Base-by-base conservation (phyloP, 2,888 invertebrate species). In the Neocrepidodera transversa region DNA sequence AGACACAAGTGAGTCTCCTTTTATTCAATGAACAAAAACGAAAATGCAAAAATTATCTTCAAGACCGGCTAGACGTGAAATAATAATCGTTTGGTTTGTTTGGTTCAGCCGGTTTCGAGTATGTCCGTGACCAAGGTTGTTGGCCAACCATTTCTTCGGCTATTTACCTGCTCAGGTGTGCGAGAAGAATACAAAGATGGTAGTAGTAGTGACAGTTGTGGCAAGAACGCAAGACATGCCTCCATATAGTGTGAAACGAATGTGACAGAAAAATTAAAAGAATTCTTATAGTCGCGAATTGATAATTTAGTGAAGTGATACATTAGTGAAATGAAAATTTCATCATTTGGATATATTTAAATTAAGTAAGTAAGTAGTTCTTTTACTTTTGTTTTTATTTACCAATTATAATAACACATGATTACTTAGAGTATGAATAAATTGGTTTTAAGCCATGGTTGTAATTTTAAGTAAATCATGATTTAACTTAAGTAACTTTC, bases 101-200 rank as follows among this genome's bases (percentile, higher is more conserved):
- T 38, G n/a, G 50, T n/a, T 32, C 32, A 40, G 49, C 56, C 18
- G 56, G 49, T 53, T 53, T 50, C 36, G 23, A 40, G 17, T 40
- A 26, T 51, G 20, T n/a, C 23, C 32, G 48, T 20, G 36, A 43
- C 55, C 55, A 63, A 63, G 63, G 63, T 63, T 63, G 63, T 54
- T 63, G 60, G 28, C 63, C 63, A 51, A 20, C 51, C 28, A 54
- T 58, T 50, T 60, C 63, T 62, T 50, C 23, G 55, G 42, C 52
- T 54, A 35, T 48, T 52, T 63, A 58, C 63, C 42, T 38, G 49
- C 30, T 58, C 54, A 51, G 35, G 54, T 55, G 54, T 60, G 26
- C 56, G 26, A 30, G 35, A 45, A 30, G 50, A 50, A 57, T 57
- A 50, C 57, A 28, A 57, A 51, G 47, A 57, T 57, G 45, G 50